Base-by-base conservation (phyloP, 1,140 invertebrate species). In the Drosophila micromelanica region DNA sequence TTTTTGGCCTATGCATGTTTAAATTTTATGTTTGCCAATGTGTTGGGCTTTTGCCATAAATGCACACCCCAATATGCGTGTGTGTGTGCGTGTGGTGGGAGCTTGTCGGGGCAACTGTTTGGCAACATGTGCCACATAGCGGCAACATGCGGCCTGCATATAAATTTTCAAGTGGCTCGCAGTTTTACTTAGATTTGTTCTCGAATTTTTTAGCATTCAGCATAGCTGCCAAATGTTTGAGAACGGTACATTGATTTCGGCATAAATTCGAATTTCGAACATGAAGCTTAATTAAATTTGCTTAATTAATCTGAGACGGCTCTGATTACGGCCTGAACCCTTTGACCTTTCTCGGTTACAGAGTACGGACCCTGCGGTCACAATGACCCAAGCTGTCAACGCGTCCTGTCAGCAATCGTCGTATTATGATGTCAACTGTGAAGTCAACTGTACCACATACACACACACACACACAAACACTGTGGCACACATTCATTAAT, bases 11-110 rank as follows among this genome's bases (percentile, higher is more conserved):
- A 86, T 86, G 82, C 82, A 86, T 86, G 81, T 86, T 86, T 87
- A 87, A 86, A 86, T 87, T 87, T 87, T 81, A 86, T 86, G 81
- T 86, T 86, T 87, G 82, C 84, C 82, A 87, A 89, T 89, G 84
- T 87, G 84, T 71, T 70, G 73, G 56, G 54, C 15, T 51, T 74
- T 74, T 45, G 76, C 73, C 76, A 90, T 84, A 89, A 87, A 89
- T 79, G 76, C 72, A 79, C 62, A 60, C 63, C 40, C 7, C 40
- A 17, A 17, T 40, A 32, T 59, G 9, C 30, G 46, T 12, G 13
- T 32, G 42, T 17, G 23, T 59, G 43, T 49, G 46, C 49, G 30
- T 52, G n/a, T 35, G 38, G 54, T 37, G 17, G 20, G 43, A 61
- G 67, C 51, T 84, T 82, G 79, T 89, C 59, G 78, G 52, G 63